These are phyloP conservation scores for Fragum sueziense DNA, from an alignment of 2,888 invertebrate genomes.

Conservation along the genomic window DNA sequence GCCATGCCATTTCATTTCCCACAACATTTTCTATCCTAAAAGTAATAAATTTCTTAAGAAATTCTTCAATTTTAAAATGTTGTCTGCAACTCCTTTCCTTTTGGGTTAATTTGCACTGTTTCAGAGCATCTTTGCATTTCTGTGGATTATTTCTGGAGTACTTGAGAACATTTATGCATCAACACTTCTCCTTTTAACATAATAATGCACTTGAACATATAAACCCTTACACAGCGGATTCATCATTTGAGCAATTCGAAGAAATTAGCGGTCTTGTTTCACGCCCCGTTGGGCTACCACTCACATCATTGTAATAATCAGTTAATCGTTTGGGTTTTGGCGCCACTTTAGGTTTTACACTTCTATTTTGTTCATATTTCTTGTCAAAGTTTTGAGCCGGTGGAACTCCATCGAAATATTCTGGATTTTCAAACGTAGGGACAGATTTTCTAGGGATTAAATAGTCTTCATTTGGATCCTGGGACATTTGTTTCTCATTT, in stretches of 20 bases:
- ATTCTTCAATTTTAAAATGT: too few relatives aligned
- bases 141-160: neutral
- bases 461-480: constrained; percentile 36
- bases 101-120: neutral
- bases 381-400: neutral
- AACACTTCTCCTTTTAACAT: constrained; percentile 3
- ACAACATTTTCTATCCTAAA: too few relatives aligned
- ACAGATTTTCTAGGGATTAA: constrained; percentile 37
- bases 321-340: constrained; percentile 58
- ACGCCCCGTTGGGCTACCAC: constrained; percentile 15
- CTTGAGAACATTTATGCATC: neutral
- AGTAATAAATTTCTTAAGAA: too few relatives aligned
- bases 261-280: constrained; percentile 58
- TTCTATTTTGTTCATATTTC: constrained; percentile 21
- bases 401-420: constrained; percentile 63
- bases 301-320: constrained; percentile 64
- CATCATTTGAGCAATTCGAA: constrained; percentile 41
- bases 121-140: constrained; percentile 8
- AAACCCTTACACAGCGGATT: constrained; percentile 44
- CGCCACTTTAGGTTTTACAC: constrained; percentile 57
- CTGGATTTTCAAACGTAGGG: constrained; percentile 64
- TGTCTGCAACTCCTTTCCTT: too few relatives aligned
- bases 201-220: constrained; percentile 3
- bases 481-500: constrained; percentile 56
- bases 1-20: too few relatives aligned